A percentile compares a stretch with the other conserved stretches of the same genome.
Evolutionary conservation across 2,797 vertebrate species (phyloP).

Genomic region (Molossus molossus): DNA sequence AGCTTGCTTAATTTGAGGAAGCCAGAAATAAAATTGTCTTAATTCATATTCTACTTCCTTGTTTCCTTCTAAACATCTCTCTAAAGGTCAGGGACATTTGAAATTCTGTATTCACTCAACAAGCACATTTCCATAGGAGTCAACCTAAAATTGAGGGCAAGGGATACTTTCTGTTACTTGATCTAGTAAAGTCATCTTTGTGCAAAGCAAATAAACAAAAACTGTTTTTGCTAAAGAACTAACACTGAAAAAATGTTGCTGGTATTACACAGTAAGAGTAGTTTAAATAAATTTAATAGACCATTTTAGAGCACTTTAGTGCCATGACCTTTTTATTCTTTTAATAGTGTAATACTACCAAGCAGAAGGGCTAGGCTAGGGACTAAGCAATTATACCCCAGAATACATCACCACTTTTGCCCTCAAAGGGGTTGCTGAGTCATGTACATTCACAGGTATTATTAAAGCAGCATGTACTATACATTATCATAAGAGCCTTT

Average conservation of each 20-base stretch:
- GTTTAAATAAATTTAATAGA: neutral
- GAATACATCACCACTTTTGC: neutral
- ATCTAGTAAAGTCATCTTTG: conserved; percentile 4
- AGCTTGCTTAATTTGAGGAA: conserved; percentile 60
- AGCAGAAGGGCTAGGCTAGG: neutral
- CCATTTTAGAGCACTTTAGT: neutral
- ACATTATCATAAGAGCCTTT: neutral
- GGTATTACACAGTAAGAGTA: neutral
- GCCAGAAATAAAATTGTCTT: neutral
- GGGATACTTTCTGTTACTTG: neutral
- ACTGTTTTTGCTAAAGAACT: conserved; percentile 27
- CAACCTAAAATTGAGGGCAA: conserved; percentile 27
- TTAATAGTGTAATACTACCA: neutral
- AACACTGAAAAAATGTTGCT: neutral
- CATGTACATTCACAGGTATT: neutral
- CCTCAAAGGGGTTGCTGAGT: neutral
- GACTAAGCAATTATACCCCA: neutral
- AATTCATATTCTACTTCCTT: conserved; percentile 39
- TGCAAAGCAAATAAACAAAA: conserved; percentile 50
- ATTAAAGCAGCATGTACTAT: neutral
- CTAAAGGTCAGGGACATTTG: conserved; percentile 35
- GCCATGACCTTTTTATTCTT: neutral
- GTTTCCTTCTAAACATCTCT: conserved; percentile 47
- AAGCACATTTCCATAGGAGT: neutral
- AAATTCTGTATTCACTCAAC: conserved; percentile 11